Evolutionary conservation across 2,113 vertebrate genomes (phyloP).

Genomic region (Electrona antarctica): DNA sequence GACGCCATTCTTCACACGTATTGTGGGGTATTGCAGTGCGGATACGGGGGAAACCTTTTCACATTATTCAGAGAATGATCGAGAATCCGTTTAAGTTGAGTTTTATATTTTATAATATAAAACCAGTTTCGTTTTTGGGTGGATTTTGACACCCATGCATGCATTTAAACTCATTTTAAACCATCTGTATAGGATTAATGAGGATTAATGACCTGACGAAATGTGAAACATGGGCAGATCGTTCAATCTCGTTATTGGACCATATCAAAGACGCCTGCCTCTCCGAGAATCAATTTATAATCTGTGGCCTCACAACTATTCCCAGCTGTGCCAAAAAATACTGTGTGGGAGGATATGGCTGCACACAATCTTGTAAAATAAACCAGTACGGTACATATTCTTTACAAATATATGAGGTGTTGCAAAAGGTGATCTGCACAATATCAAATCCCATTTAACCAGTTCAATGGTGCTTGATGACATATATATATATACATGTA

Average conservation of each 20-base stretch:
- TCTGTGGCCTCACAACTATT: slow-evolving; percentile 22
- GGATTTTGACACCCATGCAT: too few species aligned
- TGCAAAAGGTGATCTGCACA: slow-evolving; percentile 29
- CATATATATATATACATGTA: too few species aligned
- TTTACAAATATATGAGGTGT: slow-evolving; percentile 39
- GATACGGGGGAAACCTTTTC: too few species aligned
- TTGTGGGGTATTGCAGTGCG: background rate
- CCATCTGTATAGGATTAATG: background rate
- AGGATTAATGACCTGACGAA: slow-evolving; percentile 16
- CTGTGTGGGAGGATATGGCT: slow-evolving; percentile 31
- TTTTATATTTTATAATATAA: too few species aligned
- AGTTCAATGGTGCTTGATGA: slow-evolving; percentile 23
- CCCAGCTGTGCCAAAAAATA: slow-evolving; percentile 56
- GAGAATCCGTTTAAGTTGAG: too few species aligned
- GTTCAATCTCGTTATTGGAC: slow-evolving; percentile 37
- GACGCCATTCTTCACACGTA: slow-evolving; percentile 10
- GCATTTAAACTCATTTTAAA: too few species aligned
- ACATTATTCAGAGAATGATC: too few species aligned
- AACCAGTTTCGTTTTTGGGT: too few species aligned
- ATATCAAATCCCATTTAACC: slow-evolving; percentile 13
- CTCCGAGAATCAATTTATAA: slow-evolving; percentile 32
- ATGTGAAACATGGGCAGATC: slow-evolving; percentile 22
- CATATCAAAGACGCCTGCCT: slow-evolving; percentile 51
- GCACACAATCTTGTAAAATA: slow-evolving; percentile 35
- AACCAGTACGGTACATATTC: slow-evolving; percentile 8